Evolutionary conservation across 2,888 invertebrate genomes (phyloP).

Genomic region (Camptogramma bilineatum): DNA sequence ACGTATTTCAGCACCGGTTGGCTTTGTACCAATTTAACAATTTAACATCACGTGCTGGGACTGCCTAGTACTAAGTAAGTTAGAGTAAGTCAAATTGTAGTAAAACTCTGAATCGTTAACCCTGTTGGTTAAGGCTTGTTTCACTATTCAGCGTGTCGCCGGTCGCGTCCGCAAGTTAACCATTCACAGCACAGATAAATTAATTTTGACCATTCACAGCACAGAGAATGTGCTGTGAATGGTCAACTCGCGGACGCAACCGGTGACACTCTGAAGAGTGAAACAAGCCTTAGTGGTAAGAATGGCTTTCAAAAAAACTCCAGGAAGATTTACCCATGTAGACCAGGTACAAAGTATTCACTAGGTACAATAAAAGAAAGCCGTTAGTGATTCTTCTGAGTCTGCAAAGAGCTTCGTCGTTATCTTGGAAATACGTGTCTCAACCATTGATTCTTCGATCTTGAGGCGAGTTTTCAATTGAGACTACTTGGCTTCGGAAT

Average conservation of each 20-base stretch:
- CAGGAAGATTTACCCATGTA: too few species aligned
- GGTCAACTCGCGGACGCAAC: too few species aligned
- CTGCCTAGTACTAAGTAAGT: slow-evolving; percentile 24
- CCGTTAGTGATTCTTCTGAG: not conserved
- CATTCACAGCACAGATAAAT: too few species aligned
- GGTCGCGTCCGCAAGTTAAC: too few species aligned
- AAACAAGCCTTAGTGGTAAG: too few species aligned
- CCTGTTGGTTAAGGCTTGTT: not conserved
- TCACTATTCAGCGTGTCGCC: too few species aligned
- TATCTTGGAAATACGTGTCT: slow-evolving; percentile 11
- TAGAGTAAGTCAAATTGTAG: slow-evolving; percentile 18
- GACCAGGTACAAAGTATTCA: not conserved
- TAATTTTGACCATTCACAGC: too few species aligned
- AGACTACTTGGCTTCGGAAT: slow-evolving; percentile 20
- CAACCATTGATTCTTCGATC: slow-evolving; percentile 15
- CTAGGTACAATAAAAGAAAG: not conserved
- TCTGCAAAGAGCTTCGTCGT: not conserved
- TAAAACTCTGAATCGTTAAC: slow-evolving; percentile 13
- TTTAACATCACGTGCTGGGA: slow-evolving; percentile 49
- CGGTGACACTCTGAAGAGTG: too few species aligned
- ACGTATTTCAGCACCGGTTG: slow-evolving; percentile 43
- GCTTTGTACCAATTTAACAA: slow-evolving; percentile 56
- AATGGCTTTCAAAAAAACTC: too few species aligned
- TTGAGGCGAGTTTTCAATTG: slow-evolving; percentile 13
- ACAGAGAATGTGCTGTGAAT: too few species aligned